phyloP scores from a whole-genome alignment of 2,888 invertebrate genomes.

The Watsonalla cultraria region DNA sequence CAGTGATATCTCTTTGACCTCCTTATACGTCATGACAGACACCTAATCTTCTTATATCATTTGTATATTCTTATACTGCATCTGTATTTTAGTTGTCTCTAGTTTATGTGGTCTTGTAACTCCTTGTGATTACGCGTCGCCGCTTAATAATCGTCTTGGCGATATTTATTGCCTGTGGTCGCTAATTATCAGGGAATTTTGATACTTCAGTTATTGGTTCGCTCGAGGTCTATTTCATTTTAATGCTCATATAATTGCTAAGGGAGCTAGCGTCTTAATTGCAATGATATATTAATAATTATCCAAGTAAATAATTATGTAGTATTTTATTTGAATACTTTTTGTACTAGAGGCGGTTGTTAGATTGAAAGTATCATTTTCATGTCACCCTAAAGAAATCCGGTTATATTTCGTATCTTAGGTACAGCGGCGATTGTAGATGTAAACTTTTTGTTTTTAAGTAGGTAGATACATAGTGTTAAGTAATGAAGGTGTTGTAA shows the following conservation, averaged over 20 bases:
- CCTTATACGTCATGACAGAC: too few species aligned
- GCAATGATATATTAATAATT: neutral
- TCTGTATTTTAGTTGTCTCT: conserved; percentile 27
- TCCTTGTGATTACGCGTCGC: conserved; percentile 65
- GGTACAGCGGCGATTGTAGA: too few species aligned
- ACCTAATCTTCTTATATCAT: too few species aligned
- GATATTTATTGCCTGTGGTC: conserved; percentile 66
- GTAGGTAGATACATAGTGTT: too few species aligned
- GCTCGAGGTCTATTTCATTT: conserved; percentile 36
- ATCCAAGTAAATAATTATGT: neutral
- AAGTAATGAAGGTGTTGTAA: too few species aligned
- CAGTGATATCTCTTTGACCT: too few species aligned
- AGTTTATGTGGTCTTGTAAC: conserved; percentile 42
- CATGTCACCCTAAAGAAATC: too few species aligned
- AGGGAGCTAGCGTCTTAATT: conserved; percentile 11
- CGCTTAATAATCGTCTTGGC: conserved; percentile 67
- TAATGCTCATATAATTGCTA: conserved; percentile 30
- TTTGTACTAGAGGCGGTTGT: too few species aligned
- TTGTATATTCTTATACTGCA: neutral
- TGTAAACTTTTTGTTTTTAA: too few species aligned
- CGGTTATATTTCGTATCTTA: too few species aligned
- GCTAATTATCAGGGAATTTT: conserved; percentile 75
- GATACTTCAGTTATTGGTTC: conserved; percentile 71
- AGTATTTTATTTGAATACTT: neutral
- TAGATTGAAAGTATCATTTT: too few species aligned